These are phyloP conservation scores for Rhyacophila evoluta DNA, from an alignment of 2,888 invertebrate genomes.

Conservation along the genomic window DNA sequence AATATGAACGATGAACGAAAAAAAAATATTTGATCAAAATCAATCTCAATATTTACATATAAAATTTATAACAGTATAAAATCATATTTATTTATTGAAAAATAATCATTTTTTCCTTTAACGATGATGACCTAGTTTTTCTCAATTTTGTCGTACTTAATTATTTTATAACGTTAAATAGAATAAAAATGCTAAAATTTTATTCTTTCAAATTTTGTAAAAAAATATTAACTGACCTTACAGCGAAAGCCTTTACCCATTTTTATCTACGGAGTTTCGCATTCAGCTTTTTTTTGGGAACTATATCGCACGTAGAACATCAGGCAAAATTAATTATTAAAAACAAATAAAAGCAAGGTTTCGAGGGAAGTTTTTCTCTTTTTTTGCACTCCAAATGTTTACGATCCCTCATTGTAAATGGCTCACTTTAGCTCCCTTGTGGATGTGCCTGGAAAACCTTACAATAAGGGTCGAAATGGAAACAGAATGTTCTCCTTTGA, in stretches of 20 bases:
- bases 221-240: not conserved
- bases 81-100: no score
- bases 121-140: no score
- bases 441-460: not conserved
- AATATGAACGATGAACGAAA: no score
- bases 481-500: not conserved
- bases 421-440: slow-evolving; percentile 2
- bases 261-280: not conserved
- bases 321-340: slow-evolving; percentile 10
- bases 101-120: no score
- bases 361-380: not conserved
- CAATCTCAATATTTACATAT: no score
- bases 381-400: slow-evolving; percentile 16
- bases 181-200: no score
- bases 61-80: no score
- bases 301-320: slow-evolving; percentile 1
- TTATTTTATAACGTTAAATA: no score
- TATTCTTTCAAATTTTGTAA: no score
- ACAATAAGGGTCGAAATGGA: not conserved
- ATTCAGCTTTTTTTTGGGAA: not conserved
- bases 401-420: slow-evolving; percentile 8
- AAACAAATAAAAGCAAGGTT: slow-evolving; percentile 6
- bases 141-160: no score
- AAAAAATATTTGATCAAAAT: no score
- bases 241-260: not conserved